Evolutionary conservation across 2,797 vertebrate genomes (phyloP), one percentile per base, ranked within the genome.

Genomic region (Alauda arvensis): DNA sequence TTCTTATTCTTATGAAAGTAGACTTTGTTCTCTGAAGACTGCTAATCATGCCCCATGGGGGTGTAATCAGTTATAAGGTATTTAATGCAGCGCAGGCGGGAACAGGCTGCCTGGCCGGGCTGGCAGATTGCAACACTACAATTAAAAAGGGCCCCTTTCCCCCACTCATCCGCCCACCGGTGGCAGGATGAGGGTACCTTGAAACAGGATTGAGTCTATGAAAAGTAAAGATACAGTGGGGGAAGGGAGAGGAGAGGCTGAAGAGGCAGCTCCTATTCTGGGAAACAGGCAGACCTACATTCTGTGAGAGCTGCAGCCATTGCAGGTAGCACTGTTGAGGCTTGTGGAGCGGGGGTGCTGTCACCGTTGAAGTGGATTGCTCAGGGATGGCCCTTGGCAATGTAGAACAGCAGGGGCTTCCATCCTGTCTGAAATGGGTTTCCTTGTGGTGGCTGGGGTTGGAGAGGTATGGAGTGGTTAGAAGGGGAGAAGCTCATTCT

Each of bases 21-120:
- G 96, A 97, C 96, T 97, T 97, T 97, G 97, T 97, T 97, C 96
- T 97, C 95, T 95, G 89, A 93, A 97, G 96, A 92, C 96, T 97
- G 94, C 95, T 97, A 97, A 97, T 97, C 95, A 92, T 97, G 97
- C 97, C 97, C 97, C 91, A 96, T 97, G 96, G 96, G 97, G 96
- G 93, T 97, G 93, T 97, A 97, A 97, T 97, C 96, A 96, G 95
- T 95, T 97, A 96, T 96, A 97, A 97, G 95, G 96, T 97, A 97
- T 97, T 97, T 97, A 97, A 96, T 96, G 95, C 77, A 85, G 95
- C 95, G 96, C 97, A 97, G 96, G 97, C 72, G 96, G 94, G 95
- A 97, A 97, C 97, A 97, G 95, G 96, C 95, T 40, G 96, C 96
- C 96, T 96, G 96, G 91, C 89, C 23, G 10, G 83, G 95, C 95